A percentile compares a stretch with the other conserved stretches of the same genome.
Conservation (phyloP, 2,888 invertebrate species). For the Drosophila infuscata region DNA sequence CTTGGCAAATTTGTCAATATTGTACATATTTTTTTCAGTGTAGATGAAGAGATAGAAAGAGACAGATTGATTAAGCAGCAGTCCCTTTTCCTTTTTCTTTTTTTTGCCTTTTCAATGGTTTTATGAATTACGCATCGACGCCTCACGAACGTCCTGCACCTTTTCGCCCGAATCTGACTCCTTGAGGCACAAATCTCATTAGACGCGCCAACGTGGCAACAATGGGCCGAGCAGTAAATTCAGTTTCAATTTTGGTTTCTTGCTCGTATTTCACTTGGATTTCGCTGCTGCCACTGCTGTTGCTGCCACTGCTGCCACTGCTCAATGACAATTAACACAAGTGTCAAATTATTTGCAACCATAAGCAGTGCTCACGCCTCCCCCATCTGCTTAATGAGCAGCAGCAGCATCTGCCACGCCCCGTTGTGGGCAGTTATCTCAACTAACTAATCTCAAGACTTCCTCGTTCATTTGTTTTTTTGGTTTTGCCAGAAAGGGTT, state of each 20-base stretch:
- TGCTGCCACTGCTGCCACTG: background rate
- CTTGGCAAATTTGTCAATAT: no score
- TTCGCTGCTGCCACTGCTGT: background rate
- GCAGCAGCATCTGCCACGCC: constrained; percentile 26
- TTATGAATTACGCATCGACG: constrained; percentile 81
- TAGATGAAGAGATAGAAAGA: constrained; percentile 15
- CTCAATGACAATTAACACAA: constrained; percentile 76
- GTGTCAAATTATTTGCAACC: constrained; percentile 80
- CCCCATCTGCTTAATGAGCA: constrained; percentile 18
- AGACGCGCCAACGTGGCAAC: constrained; percentile 60
- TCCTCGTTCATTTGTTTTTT: no score
- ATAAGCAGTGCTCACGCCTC: constrained; percentile 47
- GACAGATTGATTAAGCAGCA: constrained; percentile 7
- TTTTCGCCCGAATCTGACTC: constrained; percentile 51
- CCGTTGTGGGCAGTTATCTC: background rate
- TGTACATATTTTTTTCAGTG: background rate
- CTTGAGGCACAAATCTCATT: constrained; percentile 68
- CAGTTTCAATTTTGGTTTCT: constrained; percentile 3
- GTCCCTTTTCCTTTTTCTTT: constrained; percentile 35
- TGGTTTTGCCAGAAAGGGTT: constrained; percentile 48
- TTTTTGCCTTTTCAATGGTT: constrained; percentile 76
- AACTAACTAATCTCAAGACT: background rate
- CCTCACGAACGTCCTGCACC: constrained; percentile 52
- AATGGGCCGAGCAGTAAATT: constrained; percentile 25
- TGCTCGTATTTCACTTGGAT: constrained; percentile 61